phyloP scores from a whole-genome alignment of 1,140 invertebrate species.

The Notospermus geniculatus region DNA sequence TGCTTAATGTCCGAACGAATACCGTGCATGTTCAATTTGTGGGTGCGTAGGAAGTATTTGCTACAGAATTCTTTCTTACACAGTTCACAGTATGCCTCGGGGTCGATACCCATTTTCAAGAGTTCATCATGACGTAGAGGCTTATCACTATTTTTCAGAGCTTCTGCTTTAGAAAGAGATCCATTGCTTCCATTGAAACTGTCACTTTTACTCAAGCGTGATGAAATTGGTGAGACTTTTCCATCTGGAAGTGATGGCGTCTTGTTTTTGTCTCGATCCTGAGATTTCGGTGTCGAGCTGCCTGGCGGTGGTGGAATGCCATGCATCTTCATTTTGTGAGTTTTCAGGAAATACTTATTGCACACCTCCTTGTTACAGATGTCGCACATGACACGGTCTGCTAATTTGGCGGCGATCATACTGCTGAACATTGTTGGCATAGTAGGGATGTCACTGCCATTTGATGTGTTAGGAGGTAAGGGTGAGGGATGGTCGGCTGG shows the following conservation, averaged over 20 bases:
- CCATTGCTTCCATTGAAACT: conserved; percentile 1
- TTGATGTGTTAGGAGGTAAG: neutral
- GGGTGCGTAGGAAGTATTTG: conserved; percentile 50
- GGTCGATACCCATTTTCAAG: conserved; percentile 62
- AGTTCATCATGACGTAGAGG: conserved; percentile 46
- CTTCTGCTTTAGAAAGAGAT: conserved; percentile 8
- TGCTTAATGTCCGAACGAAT: conserved; percentile 25
- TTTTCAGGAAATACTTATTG: conserved; percentile 99
- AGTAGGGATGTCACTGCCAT: conserved; percentile 16
- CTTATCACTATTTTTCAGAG: conserved; percentile 18
- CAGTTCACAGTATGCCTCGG: conserved; percentile 85
- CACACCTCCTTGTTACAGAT: conserved; percentile 98
- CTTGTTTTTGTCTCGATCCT: neutral
- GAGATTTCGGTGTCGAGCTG: neutral
- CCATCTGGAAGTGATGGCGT: neutral
- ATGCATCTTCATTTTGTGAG: conserved; percentile 99
- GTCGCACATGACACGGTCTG: conserved; percentile 78
- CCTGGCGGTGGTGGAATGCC: conserved; percentile 65
- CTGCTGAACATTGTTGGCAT: conserved; percentile 49
- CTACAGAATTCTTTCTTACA: conserved; percentile 65
- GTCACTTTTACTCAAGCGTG: neutral
- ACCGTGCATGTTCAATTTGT: conserved; percentile 51
- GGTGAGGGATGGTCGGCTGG: conserved; percentile 8
- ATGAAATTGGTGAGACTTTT: neutral
- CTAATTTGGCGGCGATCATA: conserved; percentile 58